Evolutionary conservation across 2,888 invertebrate species (phyloP).

Genomic region (Torymus aiolomorphi): DNA sequence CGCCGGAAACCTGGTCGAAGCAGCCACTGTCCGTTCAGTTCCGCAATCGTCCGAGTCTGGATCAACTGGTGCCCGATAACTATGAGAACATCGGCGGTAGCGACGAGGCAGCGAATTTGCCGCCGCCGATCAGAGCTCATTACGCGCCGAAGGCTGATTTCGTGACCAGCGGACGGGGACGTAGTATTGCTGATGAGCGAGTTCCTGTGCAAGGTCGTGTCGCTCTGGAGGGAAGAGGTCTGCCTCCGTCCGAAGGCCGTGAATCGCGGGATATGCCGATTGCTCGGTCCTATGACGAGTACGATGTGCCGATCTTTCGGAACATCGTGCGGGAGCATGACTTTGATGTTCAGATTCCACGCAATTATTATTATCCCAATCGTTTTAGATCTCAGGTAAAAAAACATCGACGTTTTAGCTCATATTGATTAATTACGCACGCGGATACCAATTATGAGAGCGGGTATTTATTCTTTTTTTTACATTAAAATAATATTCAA

Average conservation of each 20-base stretch:
- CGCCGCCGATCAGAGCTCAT: conserved; percentile 58
- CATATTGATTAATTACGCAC: no score
- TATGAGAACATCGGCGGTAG: conserved; percentile 24
- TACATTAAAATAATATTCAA: no score
- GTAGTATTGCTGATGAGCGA: no score
- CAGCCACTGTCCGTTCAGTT: conserved; percentile 70
- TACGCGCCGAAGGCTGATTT: conserved; percentile 70
- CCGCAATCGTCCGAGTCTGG: conserved; percentile 64
- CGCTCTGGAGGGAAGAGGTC: not conserved
- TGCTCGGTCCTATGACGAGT: conserved; percentile 65
- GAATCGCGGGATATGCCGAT: conserved; percentile 68
- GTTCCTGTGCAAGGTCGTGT: not conserved
- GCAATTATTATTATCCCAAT: conserved; percentile 67
- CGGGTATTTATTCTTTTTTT: no score
- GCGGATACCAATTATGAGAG: no score
- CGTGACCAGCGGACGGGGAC: conserved; percentile 67
- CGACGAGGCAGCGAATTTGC: conserved; percentile 40
- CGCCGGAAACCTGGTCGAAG: conserved; percentile 70
- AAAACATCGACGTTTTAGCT: not conserved
- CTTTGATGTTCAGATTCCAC: conserved; percentile 60
- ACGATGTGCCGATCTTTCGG: conserved; percentile 63
- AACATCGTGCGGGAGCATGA: conserved; percentile 61
- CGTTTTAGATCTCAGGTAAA: conserved; percentile 66
- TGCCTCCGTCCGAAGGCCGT: conserved; percentile 62
- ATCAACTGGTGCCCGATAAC: conserved; percentile 56